Evolutionary conservation across 2,113 vertebrate genomes (phyloP).

Genomic region (Dicerorhinus sumatrensis): DNA sequence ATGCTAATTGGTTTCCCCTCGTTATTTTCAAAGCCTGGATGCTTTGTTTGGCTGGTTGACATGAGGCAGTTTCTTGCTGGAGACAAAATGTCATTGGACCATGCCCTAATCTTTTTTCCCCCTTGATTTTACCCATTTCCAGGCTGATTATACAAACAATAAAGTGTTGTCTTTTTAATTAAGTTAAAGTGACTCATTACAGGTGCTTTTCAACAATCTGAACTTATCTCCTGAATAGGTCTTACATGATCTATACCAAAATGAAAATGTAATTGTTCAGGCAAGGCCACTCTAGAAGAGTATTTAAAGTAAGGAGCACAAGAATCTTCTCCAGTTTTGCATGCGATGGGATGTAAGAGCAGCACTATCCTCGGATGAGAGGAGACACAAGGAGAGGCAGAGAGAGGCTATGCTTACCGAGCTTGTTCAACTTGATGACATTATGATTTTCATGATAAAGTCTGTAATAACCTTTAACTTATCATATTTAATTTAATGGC

Average conservation of each 20-base stretch:
- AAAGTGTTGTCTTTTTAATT: constrained; percentile 69
- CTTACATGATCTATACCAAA: constrained; percentile 44
- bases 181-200: constrained; percentile 52
- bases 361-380: not conserved
- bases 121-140: constrained; percentile 76
- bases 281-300: not conserved
- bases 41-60: constrained; percentile 80
- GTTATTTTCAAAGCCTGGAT: constrained; percentile 70
- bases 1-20: not conserved
- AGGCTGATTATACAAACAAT: constrained; percentile 79
- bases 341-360: not conserved
- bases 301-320: constrained; percentile 25
- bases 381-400: constrained; percentile 30
- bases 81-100: constrained; percentile 75
- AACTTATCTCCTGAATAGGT: constrained; percentile 59
- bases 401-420: not conserved
- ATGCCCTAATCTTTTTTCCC: constrained; percentile 63
- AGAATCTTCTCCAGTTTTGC: constrained; percentile 18
- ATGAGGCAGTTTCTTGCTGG: constrained; percentile 80
- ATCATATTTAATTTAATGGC: constrained; percentile 65
- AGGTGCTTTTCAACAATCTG: constrained; percentile 65
- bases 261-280: constrained; percentile 45
- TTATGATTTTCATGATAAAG: constrained; percentile 71
- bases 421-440: constrained; percentile 40
- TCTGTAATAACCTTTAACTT: constrained; percentile 70